Evolutionary conservation across 2,797 vertebrate species (phyloP), one percentile per base, ranked within the genome.

Genomic region (Gobionotothen gibberifrons): DNA sequence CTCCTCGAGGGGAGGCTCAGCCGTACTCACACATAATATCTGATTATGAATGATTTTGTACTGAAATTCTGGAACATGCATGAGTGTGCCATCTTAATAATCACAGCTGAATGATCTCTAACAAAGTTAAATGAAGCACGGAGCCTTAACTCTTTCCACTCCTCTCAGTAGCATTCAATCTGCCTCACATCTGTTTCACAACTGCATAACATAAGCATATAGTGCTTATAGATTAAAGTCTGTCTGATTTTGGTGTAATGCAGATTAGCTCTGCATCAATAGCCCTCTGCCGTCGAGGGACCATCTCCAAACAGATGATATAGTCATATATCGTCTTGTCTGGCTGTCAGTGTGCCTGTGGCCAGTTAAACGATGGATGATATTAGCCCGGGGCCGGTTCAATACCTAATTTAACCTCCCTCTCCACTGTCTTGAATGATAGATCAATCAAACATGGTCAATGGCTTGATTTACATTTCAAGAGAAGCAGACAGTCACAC

Each of bases 401-500:
- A 85, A 94, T 95, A 95, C 93, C 83, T 94, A 93, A 94, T 95
- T 95, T 93, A 92, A 91, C 81, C 89, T 90, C 70, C 59, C 78
- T 76, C 74, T 53, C 83, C 83, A 88, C 87, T 89, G 74, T 87
- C 67, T 79, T 79, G 85, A 90, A 93, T 90, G 82, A 91, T 78
- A 54, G 55, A 93, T 93, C 90, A 89, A 75, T 92, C 67, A 82
- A 70, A 64, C 59, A 39, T 72, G 87, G 78, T 72, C 72, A 86
- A 53, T 68, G 65, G 46, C 64, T 68, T 47, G 52, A 78, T 87
- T 84, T 80, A 76, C 67, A 71, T 76, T 74, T 72, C 5, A 46
- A 26, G 54, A 55, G 59, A 32, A 56, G 36, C 55, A 32, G 52
- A 67, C 22, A 52, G 47, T 19, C 39, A 53, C 26, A 22, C 4